These are phyloP conservation scores for Triplophysa yarkandensis DNA, from an alignment of 2,797 vertebrate species.

Conservation along the genomic window DNA sequence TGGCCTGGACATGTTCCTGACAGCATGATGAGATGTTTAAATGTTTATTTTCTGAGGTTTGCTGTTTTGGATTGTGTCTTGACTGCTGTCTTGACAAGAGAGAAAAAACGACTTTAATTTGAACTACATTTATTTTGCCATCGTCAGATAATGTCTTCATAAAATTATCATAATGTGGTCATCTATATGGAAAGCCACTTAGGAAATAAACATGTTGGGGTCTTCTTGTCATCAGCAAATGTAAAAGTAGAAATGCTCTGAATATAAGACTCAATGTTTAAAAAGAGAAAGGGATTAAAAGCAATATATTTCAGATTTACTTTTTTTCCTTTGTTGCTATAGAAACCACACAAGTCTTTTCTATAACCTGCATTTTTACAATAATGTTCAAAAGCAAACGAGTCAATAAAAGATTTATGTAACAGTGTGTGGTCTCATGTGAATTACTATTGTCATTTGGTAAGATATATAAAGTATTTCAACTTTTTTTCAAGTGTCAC, in stretches of 20 bases:
- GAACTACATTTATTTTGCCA: slow-evolving; percentile 18
- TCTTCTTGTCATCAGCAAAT: slow-evolving; percentile 61
- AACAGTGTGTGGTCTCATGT: slow-evolving; percentile 36
- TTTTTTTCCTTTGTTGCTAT: slow-evolving; percentile 51
- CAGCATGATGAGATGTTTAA: background rate
- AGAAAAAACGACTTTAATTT: background rate
- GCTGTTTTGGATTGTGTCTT: slow-evolving; percentile 13
- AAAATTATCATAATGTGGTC: slow-evolving; percentile 59
- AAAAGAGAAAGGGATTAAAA: slow-evolving; percentile 70
- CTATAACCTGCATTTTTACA: slow-evolving; percentile 63
- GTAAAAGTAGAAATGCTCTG: slow-evolving; percentile 86
- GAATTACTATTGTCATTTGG: background rate
- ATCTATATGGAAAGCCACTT: slow-evolving; percentile 77
- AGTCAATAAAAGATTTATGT: slow-evolving; percentile 61
- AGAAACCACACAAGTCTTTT: slow-evolving; percentile 59
- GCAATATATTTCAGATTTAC: slow-evolving; percentile 57
- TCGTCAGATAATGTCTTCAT: slow-evolving; percentile 20
- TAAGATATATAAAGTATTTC: no score
- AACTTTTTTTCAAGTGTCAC: no score
- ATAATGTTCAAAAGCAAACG: slow-evolving; percentile 48
- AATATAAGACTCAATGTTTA: slow-evolving; percentile 92
- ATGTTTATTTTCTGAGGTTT: slow-evolving; percentile 21
- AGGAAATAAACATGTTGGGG: slow-evolving; percentile 59
- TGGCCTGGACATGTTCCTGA: background rate
- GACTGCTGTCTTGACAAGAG: slow-evolving; percentile 16